Evolutionary conservation across 2,113 vertebrate genomes (phyloP).

Genomic region (Thymallus thymallus): DNA sequence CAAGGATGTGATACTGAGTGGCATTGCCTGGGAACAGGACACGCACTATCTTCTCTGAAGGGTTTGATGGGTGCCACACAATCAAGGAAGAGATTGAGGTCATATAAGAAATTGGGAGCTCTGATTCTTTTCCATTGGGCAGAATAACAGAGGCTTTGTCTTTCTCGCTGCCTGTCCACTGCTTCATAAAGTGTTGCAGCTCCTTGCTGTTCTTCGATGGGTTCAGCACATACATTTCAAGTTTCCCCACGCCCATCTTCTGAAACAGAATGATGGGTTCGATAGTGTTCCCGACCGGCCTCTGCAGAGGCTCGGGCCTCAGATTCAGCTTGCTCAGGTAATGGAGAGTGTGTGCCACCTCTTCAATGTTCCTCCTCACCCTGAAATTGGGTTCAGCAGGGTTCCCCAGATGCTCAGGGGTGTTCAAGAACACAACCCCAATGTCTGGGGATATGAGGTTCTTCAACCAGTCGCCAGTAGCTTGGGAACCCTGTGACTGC

Average conservation of each 20-base stretch:
- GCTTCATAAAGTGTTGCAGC: conserved; percentile 92
- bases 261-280: conserved; percentile 94
- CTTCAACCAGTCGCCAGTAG: conserved; percentile 96
- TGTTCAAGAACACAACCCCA: conserved; percentile 91
- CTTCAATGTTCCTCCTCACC: conserved; percentile 85
- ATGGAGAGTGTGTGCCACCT: conserved; percentile 86
- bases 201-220: conserved; percentile 93
- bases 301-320: conserved; percentile 87
- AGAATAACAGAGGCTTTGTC: conserved; percentile 86
- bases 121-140: conserved; percentile 87
- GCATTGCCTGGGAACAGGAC: conserved; percentile 95
- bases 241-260: conserved; percentile 96
- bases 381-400: conserved; percentile 80
- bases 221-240: conserved; percentile 97
- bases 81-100: conserved; percentile 92
- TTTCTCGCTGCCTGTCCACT: conserved; percentile 89
- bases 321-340: conserved; percentile 90
- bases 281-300: conserved; percentile 80
- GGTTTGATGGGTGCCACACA: conserved; percentile 96
- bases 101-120: conserved; percentile 86
- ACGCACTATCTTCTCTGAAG: conserved; percentile 90
- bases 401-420: conserved; percentile 86
- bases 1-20: conserved; percentile 88
- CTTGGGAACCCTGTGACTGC: conserved; percentile 90
- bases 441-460: conserved; percentile 96